Base-by-base conservation (phyloP, 1,140 invertebrate species). In the Microplitis mediator region DNA sequence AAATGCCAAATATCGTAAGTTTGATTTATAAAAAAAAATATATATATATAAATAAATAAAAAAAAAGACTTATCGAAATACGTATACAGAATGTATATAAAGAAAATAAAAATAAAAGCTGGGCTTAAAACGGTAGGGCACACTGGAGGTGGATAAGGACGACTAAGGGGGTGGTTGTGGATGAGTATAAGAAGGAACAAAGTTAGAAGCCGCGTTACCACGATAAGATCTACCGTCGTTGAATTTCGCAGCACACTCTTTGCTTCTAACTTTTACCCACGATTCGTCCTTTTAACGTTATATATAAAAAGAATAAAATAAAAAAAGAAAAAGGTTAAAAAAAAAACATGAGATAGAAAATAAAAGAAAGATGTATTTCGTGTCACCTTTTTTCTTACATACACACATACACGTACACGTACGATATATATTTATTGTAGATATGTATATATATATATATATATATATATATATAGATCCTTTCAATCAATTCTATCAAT, bases 201-300 rank as follows among this genome's bases (percentile, higher is more conserved):
- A 67, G 65, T 67, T 67, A 13, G 16, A 54, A 67, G 50, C 51
- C 50, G 32, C 65, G 50, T 54, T 67, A n/a, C 51, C 51, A 31
- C 51, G 65, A 67, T 54, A 54, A 67, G 51, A 67, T 67, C 65
- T 67, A 67, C 14, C 36, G 62, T 64, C 62, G 36, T 64, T 64
- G 65, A 67, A 54, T 67, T 67, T 67, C 51, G 50, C 50, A 64
- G 62, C 16, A 50, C 62, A 64, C 62, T 64, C 39, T 64, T 50
- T 23, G 35, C 62, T 23, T 16, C 51, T 8, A 67, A 67, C 65
- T 67, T 67, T 67, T 67, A 23, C 39, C 14, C 32, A 50, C 65
- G 23, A 67, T 54, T 67, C 65, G 45, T 54, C 50, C 65, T 67
- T 54, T 67, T 67, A 67, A 67, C 65, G 65, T 51, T 54, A 51